Percentiles rank a stretch among this genome's conserved stretches.
These are phyloP conservation scores for Kryphioiulus occultus DNA, from an alignment of 2,888 invertebrate species.

Conservation along the genomic window DNA sequence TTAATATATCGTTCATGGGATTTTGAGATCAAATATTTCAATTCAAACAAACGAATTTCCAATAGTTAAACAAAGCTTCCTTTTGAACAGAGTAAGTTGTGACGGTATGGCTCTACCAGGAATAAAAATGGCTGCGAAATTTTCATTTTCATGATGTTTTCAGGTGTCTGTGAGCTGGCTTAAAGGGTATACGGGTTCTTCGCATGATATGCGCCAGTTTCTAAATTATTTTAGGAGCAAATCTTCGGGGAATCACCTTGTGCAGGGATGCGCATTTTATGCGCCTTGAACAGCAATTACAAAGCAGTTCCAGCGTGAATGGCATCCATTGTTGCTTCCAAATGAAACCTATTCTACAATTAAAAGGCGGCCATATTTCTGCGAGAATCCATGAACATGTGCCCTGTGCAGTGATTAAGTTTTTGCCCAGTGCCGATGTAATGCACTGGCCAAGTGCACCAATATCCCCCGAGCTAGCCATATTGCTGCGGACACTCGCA, in stretches of 20 bases:
- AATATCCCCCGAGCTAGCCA: neutral
- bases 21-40: too few species aligned
- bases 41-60: too few species aligned
- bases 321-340: constrained; percentile 15
- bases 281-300: constrained; percentile 21
- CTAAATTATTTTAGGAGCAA: neutral
- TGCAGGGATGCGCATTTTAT: neutral
- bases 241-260: neutral
- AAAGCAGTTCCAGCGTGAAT: neutral
- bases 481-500: neutral
- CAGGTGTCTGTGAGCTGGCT: too few species aligned
- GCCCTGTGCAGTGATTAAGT: constrained; percentile 22
- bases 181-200: too few species aligned
- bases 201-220: neutral
- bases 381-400: neutral
- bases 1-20: too few species aligned
- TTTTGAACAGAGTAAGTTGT: too few species aligned
- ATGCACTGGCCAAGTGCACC: constrained; percentile 8
- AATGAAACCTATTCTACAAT: constrained; percentile 10
- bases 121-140: too few species aligned
- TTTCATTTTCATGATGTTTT: too few species aligned
- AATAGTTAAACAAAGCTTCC: too few species aligned
- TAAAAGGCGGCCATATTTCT: neutral
- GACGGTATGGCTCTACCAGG: too few species aligned
- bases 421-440: neutral